Conservation (phyloP, 2,888 invertebrate genomes). For the Pandemis heparana region DNA sequence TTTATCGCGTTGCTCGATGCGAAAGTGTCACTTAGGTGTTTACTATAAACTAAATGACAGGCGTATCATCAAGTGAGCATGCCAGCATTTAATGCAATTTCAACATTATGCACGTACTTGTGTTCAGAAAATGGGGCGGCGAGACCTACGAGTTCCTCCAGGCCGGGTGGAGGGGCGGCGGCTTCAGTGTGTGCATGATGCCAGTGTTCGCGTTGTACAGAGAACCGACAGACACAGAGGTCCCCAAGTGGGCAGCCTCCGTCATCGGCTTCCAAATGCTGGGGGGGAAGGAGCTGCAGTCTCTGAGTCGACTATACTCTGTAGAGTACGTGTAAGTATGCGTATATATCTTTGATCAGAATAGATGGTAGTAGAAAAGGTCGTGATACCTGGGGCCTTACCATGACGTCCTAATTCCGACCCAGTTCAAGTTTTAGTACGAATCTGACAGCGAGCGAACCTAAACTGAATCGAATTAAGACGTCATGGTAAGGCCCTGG, state of each 20-base stretch:
- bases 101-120: neutral
- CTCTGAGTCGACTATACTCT: conserved; percentile 58
- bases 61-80: too few species aligned
- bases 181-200: conserved; percentile 60
- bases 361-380: too few species aligned
- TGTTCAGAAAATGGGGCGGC: conserved; percentile 87
- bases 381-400: too few species aligned
- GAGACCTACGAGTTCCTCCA: conserved; percentile 86
- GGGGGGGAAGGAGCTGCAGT: conserved; percentile 57
- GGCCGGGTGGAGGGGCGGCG: conserved; percentile 86
- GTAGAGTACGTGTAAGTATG: conserved; percentile 63
- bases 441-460: too few species aligned
- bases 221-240: conserved; percentile 43
- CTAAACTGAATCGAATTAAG: too few species aligned
- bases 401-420: too few species aligned
- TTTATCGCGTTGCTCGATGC: too few species aligned
- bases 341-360: neutral
- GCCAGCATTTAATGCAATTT: too few species aligned
- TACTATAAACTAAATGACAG: too few species aligned
- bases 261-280: conserved; percentile 68
- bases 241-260: conserved; percentile 58
- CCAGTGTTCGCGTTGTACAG: conserved; percentile 64
- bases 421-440: too few species aligned
- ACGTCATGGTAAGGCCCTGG: too few species aligned
- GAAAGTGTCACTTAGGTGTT: too few species aligned